Base-by-base conservation (phyloP, 2,888 invertebrate species). In the Isotomurus palustris region DNA sequence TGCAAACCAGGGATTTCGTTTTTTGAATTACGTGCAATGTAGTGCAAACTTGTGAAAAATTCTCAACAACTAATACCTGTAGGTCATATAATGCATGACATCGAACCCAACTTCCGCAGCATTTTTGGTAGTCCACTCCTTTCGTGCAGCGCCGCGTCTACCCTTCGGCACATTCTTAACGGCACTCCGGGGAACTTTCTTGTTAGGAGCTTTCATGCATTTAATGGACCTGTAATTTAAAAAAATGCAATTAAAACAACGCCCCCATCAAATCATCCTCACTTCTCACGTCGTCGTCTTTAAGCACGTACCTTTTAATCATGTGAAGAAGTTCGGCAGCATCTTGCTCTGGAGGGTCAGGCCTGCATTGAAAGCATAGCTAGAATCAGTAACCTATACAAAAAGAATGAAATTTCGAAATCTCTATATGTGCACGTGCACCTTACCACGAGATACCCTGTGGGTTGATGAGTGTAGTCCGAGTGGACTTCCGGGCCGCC, bases 381-480 rank as follows among this genome's bases (percentile, higher is more conserved):
- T n/a, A 53, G n/a, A 36, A 22, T n/a, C 10, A 40, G 17, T 25
- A 40, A 21, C 24, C 4, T 21, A 27, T 32, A 35, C 22, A 45
- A 6, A 2, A 22, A 14, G 24, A 19, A 24, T 10, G 24, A 40
- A 10, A 35, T 12, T 3, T 3, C n/a, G n/a, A 38, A 51, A 51
- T 27, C 4, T 12, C 6, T 2, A 44, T 44, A 24, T 24, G n/a
- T n/a, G n/a, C n/a, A n/a, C n/a, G n/a, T n/a, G n/a, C 6, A 38
- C 17, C 53, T 52, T 55, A 69, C 69, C 67, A 69, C 19, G 57
- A 60, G 28, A 69, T 51, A 17, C 62, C 61, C 24, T 38, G 41
- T 0, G 69, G 68, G 52, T 62, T 62, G 2, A 70, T 40, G 0
- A 70, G 67, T 2, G 63, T 58, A 4, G 63, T 62, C 21, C 64